Conservation (phyloP, 2,888 invertebrate species). For the Aradus depressus region DNA sequence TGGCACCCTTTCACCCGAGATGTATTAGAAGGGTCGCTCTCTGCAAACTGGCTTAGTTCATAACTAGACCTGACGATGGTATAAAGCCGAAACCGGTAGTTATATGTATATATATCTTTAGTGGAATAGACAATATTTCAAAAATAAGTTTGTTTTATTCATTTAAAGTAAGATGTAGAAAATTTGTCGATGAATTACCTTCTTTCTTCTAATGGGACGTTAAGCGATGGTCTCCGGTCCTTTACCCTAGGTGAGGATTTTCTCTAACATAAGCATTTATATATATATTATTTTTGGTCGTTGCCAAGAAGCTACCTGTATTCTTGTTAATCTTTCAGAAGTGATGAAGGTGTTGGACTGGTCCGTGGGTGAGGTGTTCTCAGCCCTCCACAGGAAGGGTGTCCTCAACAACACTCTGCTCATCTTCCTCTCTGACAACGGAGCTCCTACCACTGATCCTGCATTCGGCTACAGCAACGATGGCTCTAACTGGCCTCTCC, state of each 20-base stretch:
- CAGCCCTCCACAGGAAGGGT: constrained; percentile 40
- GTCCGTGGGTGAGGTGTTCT: constrained; percentile 26
- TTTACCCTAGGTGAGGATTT: constrained; percentile 39
- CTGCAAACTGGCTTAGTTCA: no score
- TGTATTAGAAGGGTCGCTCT: no score
- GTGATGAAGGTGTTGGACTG: constrained; percentile 75
- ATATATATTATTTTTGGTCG: neutral
- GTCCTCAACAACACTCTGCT: constrained; percentile 49
- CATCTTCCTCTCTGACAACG: constrained; percentile 52
- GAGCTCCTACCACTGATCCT: constrained; percentile 44
- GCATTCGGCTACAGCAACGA: constrained; percentile 42
- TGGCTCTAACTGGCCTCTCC: constrained; percentile 49
- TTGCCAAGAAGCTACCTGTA: neutral
- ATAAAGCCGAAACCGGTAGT: no score
- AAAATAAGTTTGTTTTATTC: no score
- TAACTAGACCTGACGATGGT: no score
- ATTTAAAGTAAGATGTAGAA: no score
- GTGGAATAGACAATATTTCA: no score
- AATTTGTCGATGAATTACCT: no score
- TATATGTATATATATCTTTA: no score
- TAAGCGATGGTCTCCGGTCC: no score
- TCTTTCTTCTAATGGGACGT: constrained; percentile 60
- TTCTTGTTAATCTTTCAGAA: constrained; percentile 48
- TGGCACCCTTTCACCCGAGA: no score
- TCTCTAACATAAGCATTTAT: neutral